These are phyloP conservation scores for Limnephilus marmoratus DNA, from an alignment of 2,888 invertebrate species.

Conservation along the genomic window DNA sequence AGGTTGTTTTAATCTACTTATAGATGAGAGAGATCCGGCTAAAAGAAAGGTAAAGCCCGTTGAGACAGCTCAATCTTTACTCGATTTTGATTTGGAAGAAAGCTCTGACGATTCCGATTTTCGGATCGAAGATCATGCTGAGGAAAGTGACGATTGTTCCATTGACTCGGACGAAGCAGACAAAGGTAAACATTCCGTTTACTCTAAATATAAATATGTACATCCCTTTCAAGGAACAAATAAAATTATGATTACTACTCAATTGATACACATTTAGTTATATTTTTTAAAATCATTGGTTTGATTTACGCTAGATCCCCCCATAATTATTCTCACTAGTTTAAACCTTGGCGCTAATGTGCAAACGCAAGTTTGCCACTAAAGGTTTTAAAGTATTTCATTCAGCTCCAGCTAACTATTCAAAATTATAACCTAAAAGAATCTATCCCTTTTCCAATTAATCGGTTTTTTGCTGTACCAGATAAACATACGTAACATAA, in stretches of 20 bases:
- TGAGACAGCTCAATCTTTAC: conserved; percentile 83
- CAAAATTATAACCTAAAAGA: neutral
- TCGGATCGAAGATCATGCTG: conserved; percentile 90
- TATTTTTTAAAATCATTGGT: neutral
- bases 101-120: conserved; percentile 97
- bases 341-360: neutral
- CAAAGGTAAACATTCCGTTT: conserved; percentile 72
- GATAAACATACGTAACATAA: neutral
- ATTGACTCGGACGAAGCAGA: conserved; percentile 83
- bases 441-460: neutral
- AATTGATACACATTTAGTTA: neutral
- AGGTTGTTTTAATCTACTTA: conserved; percentile 58
- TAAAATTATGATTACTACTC: neutral
- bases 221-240: neutral
- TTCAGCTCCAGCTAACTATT: neutral
- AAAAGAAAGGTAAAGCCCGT: conserved; percentile 90
- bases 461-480: neutral
- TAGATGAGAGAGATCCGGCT: conserved; percentile 82
- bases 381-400: neutral
- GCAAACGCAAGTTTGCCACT: neutral
- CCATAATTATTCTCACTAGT: neutral
- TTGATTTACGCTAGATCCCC: neutral
- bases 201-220: neutral
- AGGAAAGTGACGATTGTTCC: conserved; percentile 86
- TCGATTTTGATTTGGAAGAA: conserved; percentile 91